A percentile compares a stretch with the other conserved stretches of the same genome.
phyloP scores from a whole-genome alignment of 2,113 vertebrate genomes.

The Canis aureus region DNA sequence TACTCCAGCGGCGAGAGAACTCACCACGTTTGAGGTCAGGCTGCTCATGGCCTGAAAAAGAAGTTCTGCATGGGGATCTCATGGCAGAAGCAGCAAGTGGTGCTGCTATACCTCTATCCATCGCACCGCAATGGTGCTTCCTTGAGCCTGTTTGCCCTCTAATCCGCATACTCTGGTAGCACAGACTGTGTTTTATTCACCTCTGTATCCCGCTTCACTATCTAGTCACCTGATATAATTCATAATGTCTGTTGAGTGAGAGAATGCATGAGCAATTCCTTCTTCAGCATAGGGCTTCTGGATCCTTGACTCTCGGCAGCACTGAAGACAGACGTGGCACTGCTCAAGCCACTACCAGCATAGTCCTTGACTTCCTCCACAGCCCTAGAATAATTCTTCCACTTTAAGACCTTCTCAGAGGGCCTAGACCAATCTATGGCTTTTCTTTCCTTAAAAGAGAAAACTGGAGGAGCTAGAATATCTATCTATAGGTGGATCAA shows the following conservation, averaged over 20 bases:
- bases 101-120: background rate
- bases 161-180: background rate
- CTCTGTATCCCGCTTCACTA: background rate
- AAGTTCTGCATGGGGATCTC: background rate
- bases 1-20: background rate
- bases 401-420: background rate
- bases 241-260: background rate
- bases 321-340: background rate
- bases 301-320: background rate
- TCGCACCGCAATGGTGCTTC: fast-evolving
- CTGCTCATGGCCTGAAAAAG: conserved; percentile 56
- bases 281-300: background rate
- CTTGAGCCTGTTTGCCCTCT: background rate
- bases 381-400: background rate
- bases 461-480: background rate
- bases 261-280: background rate
- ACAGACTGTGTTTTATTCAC: background rate
- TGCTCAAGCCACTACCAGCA: background rate
- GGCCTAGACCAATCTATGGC: background rate
- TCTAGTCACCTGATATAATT: background rate
- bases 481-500: background rate
- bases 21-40: background rate
- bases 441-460: background rate
- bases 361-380: background rate
- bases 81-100: fast-evolving